These are phyloP conservation scores for Phalacrocorax aristotelis DNA, from an alignment of 2,113 vertebrate species.

Conservation along the genomic window DNA sequence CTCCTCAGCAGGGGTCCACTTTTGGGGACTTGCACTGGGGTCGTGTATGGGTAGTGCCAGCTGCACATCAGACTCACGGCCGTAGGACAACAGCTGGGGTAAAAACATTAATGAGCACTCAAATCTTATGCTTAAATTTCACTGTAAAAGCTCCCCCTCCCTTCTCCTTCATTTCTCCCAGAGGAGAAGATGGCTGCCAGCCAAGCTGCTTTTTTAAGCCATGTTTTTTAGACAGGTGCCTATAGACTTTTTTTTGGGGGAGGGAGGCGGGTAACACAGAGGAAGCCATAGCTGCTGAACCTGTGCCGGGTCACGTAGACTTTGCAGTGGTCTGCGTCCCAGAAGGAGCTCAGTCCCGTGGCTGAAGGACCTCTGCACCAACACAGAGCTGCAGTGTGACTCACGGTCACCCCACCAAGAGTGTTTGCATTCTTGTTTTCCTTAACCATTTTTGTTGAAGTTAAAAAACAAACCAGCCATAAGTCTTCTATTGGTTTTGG, in stretches of 20 bases:
- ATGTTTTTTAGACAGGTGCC: background rate
- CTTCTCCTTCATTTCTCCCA: background rate
- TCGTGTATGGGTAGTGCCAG: background rate
- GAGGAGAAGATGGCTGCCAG: background rate
- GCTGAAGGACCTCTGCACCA: background rate
- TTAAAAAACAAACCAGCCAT: background rate
- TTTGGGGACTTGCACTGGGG: background rate
- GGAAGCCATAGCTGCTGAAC: background rate
- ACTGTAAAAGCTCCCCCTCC: background rate
- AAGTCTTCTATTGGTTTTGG: background rate
- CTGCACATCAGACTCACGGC: background rate
- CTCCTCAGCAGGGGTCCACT: background rate
- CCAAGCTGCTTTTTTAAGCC: background rate
- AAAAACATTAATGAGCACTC: background rate
- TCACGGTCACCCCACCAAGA: background rate
- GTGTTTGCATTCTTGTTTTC: background rate
- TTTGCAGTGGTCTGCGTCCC: background rate
- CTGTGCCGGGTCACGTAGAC: background rate
- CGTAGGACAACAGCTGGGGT: rapidly evolving
- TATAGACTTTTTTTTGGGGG: background rate
- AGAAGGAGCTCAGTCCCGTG: background rate
- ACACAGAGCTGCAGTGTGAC: background rate
- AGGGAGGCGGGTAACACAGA: background rate
- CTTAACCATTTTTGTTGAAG: background rate
- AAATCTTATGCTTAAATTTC: background rate